These are phyloP conservation scores for Pedionomus torquatus DNA, from an alignment of 2,113 vertebrate genomes.

Conservation along the genomic window DNA sequence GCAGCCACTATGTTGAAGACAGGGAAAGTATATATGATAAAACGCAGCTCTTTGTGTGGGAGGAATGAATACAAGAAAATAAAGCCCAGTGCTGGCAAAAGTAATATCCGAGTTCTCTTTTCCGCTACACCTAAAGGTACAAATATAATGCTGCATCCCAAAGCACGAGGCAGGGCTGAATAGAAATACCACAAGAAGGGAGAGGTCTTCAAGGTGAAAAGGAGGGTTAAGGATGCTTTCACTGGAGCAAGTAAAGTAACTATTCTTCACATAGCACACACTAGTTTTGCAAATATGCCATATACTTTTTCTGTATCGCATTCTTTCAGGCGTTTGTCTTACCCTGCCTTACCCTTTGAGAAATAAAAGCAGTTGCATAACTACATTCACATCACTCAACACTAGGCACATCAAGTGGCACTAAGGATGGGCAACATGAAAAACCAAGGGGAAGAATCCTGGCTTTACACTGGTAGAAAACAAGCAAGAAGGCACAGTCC, in stretches of 20 bases:
- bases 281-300: not conserved
- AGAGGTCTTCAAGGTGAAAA: constrained; percentile 78
- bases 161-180: constrained; percentile 89
- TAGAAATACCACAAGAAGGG: constrained; percentile 97
- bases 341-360: not conserved
- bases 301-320: not conserved
- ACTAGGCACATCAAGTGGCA: not conserved
- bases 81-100: constrained; percentile 83
- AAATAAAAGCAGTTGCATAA: not conserved
- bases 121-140: constrained; percentile 87
- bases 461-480: not conserved
- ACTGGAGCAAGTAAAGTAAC: not conserved
- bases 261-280: not conserved
- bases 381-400: not conserved
- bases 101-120: constrained; percentile 77
- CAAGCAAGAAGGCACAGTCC: not conserved
- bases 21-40: constrained; percentile 92
- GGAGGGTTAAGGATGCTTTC: constrained; percentile 80
- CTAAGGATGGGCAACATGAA: not conserved
- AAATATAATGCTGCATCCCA: constrained; percentile 87
- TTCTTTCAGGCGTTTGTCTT: not conserved
- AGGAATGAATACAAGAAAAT: constrained; percentile 90
- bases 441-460: not conserved
- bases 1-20: constrained; percentile 88
- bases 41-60: constrained; percentile 95